Conservation (phyloP, 1,140 invertebrate genomes). For the Lerema accius region DNA sequence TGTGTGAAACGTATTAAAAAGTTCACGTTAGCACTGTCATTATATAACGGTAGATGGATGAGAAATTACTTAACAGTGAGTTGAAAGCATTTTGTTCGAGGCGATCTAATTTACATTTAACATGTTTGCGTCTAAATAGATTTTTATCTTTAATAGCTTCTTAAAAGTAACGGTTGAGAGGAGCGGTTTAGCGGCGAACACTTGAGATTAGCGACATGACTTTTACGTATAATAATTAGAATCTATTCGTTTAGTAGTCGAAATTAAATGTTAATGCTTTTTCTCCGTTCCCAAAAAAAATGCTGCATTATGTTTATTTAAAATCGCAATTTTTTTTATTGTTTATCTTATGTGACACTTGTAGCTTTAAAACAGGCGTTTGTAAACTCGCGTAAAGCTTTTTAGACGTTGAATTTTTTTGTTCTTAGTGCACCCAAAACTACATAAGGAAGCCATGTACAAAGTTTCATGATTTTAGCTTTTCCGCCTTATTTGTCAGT, state of each 20-base stretch:
- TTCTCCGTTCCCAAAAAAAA: too few relatives aligned
- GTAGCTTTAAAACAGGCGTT: too few relatives aligned
- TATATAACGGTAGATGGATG: conserved; percentile 6
- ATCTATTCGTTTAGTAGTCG: not conserved
- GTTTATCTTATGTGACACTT: too few relatives aligned
- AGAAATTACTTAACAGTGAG: conserved; percentile 9
- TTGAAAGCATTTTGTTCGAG: conserved; percentile 9
- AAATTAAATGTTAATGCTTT: too few relatives aligned
- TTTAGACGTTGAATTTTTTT: too few relatives aligned
- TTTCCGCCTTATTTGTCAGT: too few relatives aligned
- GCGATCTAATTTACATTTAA: conserved; percentile 20
- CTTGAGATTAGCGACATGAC: not conserved
- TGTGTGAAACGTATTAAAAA: not conserved
- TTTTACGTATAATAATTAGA: not conserved
- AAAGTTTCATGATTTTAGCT: too few relatives aligned
- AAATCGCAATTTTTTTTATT: too few relatives aligned
- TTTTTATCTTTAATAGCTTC: conserved; percentile 10
- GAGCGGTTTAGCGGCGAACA: not conserved
- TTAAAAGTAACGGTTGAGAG: conserved; percentile 4
- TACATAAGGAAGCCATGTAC: too few relatives aligned
- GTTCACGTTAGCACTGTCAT: not conserved
- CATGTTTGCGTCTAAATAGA: not conserved
- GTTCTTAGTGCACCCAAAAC: too few relatives aligned
- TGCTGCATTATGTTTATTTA: too few relatives aligned
- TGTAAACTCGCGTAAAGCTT: too few relatives aligned